Conservation (phyloP, 2,113 vertebrate species). For the Vulpes ferrilata region DNA sequence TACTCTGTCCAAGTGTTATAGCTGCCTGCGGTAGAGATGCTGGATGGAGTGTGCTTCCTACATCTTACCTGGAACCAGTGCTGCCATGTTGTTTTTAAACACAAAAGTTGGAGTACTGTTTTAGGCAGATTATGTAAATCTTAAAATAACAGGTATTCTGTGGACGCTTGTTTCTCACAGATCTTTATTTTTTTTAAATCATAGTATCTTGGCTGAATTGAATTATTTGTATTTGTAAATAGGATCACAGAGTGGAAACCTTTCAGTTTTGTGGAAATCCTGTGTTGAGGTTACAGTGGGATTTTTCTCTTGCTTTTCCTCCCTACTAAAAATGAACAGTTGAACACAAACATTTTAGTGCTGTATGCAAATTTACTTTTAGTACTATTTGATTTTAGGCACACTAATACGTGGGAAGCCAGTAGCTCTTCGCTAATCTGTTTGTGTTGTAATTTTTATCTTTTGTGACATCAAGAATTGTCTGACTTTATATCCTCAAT, state of each 20-base stretch:
- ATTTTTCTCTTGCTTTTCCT: background rate
- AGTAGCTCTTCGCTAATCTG: background rate
- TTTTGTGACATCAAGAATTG: background rate
- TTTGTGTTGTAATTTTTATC: background rate
- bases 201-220: background rate
- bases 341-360: conserved; percentile 35
- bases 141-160: background rate
- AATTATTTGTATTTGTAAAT: conserved; percentile 18
- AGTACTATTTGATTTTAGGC: background rate
- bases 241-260: background rate
- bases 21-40: background rate
- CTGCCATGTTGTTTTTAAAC: background rate
- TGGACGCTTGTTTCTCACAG: background rate
- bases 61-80: background rate
- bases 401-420: background rate
- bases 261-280: background rate
- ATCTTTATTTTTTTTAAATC: background rate
- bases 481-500: background rate
- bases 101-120: background rate
- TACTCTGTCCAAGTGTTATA: background rate
- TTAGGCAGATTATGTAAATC: background rate
- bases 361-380: background rate
- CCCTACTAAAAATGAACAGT: background rate
- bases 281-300: background rate
- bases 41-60: background rate